Percentiles rank a stretch among this genome's conserved stretches.
Conservation (phyloP, 2,888 invertebrate species). For the Thera obeliscata region DNA sequence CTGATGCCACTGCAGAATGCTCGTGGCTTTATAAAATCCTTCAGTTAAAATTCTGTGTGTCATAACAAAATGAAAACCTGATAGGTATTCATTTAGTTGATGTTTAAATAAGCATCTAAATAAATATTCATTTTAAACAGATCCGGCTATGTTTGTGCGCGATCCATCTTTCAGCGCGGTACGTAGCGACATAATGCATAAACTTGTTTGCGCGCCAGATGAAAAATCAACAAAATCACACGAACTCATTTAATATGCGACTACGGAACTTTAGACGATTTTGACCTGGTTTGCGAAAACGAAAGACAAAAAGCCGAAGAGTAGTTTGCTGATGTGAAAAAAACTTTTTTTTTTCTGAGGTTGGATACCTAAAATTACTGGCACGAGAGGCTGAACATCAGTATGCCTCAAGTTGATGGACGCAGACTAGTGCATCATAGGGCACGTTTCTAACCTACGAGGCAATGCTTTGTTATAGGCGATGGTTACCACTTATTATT, state of each 20-base stretch:
- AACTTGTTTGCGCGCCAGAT: conserved; percentile 43
- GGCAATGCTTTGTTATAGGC: no score
- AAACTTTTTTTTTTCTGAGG: no score
- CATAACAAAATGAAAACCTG: conserved; percentile 1
- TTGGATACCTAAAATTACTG: no score
- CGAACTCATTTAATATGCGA: conserved; percentile 37
- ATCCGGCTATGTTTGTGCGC: conserved; percentile 24
- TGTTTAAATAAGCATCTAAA: conserved; percentile 5
- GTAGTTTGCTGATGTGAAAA: not conserved
- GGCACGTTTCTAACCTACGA: no score
- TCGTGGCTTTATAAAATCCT: no score
- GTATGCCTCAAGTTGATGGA: no score
- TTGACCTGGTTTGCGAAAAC: conserved; percentile 23
- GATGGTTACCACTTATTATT: no score
- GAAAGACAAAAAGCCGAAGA: not conserved
- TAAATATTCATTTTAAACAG: conserved; percentile 26
- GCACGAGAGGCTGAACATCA: no score
- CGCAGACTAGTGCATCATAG: no score
- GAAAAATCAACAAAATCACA: conserved; percentile 42
- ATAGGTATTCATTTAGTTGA: conserved; percentile 1
- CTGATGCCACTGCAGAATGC: no score
- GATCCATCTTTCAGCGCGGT: conserved; percentile 40
- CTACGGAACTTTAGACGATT: conserved; percentile 17
- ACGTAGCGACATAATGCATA: conserved; percentile 42
- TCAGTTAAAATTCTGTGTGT: not conserved